Evolutionary conservation across 2,888 invertebrate species (phyloP).

Genomic region (Limnephilus auricula): DNA sequence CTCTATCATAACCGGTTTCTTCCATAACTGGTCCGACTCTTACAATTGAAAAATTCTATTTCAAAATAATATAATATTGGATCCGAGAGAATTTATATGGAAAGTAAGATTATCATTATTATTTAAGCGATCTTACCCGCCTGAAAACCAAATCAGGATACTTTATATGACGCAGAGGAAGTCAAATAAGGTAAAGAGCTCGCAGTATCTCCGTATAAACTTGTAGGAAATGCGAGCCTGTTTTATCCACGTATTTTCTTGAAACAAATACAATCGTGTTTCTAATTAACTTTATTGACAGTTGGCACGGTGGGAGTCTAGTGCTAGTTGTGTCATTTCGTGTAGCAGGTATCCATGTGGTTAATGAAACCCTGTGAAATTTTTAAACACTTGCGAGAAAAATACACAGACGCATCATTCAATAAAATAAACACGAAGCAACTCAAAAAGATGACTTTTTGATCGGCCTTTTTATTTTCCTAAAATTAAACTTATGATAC

Average conservation of each 20-base stretch:
- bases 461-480: no score
- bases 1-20: no score
- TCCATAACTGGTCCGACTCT: no score
- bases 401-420: not conserved
- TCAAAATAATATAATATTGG: no score
- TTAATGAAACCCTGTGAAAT: no score
- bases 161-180: not conserved
- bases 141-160: not conserved
- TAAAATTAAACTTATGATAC: no score
- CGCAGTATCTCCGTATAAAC: not conserved
- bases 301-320: not conserved
- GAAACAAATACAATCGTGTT: not conserved
- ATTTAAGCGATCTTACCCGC: no score
- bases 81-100: no score
- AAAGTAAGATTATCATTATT: no score
- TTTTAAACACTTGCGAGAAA: not conserved
- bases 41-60: no score
- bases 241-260: not conserved
- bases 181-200: not conserved
- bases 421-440: no score
- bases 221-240: not conserved
- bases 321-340: not conserved
- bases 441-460: no score
- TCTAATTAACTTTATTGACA: not conserved
- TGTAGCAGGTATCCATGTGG: not conserved